Base-by-base conservation (phyloP, 2,888 invertebrate genomes). In the Monochamus alternatus region DNA sequence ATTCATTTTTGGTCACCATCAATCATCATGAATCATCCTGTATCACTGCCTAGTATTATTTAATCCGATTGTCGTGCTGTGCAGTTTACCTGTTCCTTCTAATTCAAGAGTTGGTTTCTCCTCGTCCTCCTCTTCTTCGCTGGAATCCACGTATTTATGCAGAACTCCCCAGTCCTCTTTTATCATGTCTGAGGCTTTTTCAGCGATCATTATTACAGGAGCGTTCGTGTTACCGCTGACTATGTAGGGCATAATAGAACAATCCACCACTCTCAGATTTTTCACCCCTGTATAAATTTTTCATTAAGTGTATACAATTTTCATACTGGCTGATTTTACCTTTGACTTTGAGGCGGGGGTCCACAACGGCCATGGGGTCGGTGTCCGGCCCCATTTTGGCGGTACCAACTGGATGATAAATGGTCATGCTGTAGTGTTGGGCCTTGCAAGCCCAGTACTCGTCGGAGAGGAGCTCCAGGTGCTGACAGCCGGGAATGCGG, bases 161-260 rank as follows among this genome's bases (percentile, higher is more conserved):
- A 81, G 58, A 1, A 78, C 80, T 55, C 81, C 81, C 93, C 94
- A 95, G 80, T 95, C 94, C 85, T 93, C 91, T 85, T 95, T 95
- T 80, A 96, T 95, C 91, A 96, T 93, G 84, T 96, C 95, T 0
- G 95, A 91, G 1, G 93, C 95, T 84, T 94, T 95, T 85, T 96
- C 96, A 0, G 94, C 96, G 60, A 96, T 94, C 96, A 96, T 96
- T 62, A 96, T 93, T 1, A 92, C 92, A 0, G 96, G 95, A 0
- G 95, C 95, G 84, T 96, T 96, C 0, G 95, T 96, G 85, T 96
- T 96, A 0, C 96, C 96, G 47, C 91, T 94, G 0, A 93, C 90
- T 71, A 96, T 95, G 1, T 89, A 91, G 0, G 96, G 96, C 95
- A 97, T 96, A 30, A 97, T 91, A 80, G 95, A 96, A 0, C 93